These are phyloP conservation scores for Tenthredo scrophulariae DNA, from an alignment of 2,888 invertebrate genomes.

Conservation along the genomic window DNA sequence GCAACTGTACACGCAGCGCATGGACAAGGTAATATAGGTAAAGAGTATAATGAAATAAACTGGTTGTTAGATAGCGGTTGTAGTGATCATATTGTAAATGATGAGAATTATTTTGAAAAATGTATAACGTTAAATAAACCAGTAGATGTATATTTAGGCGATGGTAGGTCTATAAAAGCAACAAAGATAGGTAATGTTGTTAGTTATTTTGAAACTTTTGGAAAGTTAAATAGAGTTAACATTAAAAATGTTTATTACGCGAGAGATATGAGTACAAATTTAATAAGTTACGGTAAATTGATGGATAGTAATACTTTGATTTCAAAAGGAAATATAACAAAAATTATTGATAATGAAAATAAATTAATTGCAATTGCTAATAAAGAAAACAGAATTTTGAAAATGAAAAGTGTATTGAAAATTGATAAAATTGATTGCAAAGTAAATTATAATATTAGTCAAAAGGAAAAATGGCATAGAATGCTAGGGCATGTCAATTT, in stretches of 20 bases:
- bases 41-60: neutral
- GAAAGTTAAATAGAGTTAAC: too few species aligned
- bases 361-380: too few species aligned
- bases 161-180: constrained; percentile 41
- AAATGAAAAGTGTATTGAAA: too few species aligned
- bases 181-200: constrained; percentile 44
- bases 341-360: too few species aligned
- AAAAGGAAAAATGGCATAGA: constrained; percentile 64
- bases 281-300: constrained; percentile 46
- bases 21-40: neutral
- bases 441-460: too few species aligned
- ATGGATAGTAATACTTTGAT: constrained; percentile 33
- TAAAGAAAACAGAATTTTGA: too few species aligned
- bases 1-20: too few species aligned
- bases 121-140: constrained; percentile 54
- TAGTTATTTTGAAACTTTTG: constrained; percentile 30
- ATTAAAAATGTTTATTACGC: too few species aligned
- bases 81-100: constrained; percentile 58
- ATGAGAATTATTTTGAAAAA: constrained; percentile 56
- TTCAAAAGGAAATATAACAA: constrained; percentile 25
- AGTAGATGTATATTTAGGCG: constrained; percentile 23
- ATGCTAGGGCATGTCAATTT: constrained; percentile 63
- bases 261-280: constrained; percentile 48
- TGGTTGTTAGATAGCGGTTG: constrained; percentile 55
- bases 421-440: too few species aligned